Base-by-base conservation (phyloP, 2,113 vertebrate species). In the Urocynchramus pylzowi region DNA sequence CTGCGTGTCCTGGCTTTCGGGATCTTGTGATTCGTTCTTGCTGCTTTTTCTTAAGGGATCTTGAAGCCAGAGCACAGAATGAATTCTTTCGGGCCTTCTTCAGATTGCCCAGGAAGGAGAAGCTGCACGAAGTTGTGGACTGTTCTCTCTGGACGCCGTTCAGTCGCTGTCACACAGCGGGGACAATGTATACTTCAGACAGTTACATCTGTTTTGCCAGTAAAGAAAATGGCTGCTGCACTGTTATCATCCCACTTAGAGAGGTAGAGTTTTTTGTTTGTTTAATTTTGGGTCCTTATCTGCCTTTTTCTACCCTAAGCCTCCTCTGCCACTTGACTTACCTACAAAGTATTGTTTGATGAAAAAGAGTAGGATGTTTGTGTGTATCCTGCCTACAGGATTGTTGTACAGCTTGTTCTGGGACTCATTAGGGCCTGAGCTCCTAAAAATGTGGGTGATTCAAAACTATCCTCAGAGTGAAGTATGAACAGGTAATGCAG, bases 121-220 rank as follows among this genome's bases (percentile, higher is more conserved):
- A 95, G 50, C 97, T 99, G 63, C 97, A 98, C 0, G 97, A 98
- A 11, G 98, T 99, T 64, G 93, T 97, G 30, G 97, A 98, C 45
- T 99, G 99, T 60, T 98, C 99, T 11, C 98, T 99, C 26, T 99
- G 99, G 99, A 99, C 99, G 0, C 99, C 99, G 0, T 99, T 99
- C 60, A 98, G 98, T 22, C 99, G 99, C 97, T 98, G 98, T 92
- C 99, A 99, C 95, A 99, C 99, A 0, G 96, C 60, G 0, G 99
- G 99, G 35, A 99, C 97, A 4, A 98, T 99, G 81, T 99, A 99
- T 63, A 84, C 98, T 90, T 99, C 99, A 2, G 98, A 99, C 96
- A 97, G 96, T 54, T 99, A 99, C 23, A 94, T 99, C 97, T 99
- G 99, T 86, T 99, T 99, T 97, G 98, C 98, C 96, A 99, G 99